Percentiles rank a stretch among this genome's conserved stretches.
Conservation (phyloP, 2,113 vertebrate species). For the Pseudorhombus dupliciocellatus region DNA sequence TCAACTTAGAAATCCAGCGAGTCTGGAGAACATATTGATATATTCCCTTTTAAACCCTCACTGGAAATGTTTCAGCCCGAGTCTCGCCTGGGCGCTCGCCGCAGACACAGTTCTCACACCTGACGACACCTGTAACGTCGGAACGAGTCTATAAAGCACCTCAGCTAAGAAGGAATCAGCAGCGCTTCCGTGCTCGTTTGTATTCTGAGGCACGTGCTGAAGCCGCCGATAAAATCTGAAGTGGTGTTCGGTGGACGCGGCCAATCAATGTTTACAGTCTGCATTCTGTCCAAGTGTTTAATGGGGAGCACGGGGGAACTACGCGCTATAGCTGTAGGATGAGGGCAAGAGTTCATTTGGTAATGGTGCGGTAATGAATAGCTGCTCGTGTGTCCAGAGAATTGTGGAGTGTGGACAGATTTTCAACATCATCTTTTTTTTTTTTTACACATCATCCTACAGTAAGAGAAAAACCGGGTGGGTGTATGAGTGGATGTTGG, state of each 20-base stretch:
- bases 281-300: conserved; percentile 22
- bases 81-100: not conserved
- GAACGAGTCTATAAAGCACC: not conserved
- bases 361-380: not conserved
- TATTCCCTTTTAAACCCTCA: not conserved
- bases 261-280: not conserved
- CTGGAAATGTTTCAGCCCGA: not conserved
- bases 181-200: not conserved
- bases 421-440: not conserved
- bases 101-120: not conserved
- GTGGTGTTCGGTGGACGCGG: not conserved
- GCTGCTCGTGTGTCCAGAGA: not conserved
- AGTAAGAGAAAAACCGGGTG: not conserved
- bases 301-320: conserved; percentile 18
- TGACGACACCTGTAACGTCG: not conserved
- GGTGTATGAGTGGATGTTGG: not conserved
- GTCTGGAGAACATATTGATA: not conserved
- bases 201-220: not conserved
- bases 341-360: conserved; percentile 25
- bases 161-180: not conserved
- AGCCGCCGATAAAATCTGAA: not conserved
- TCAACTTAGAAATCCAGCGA: not conserved
- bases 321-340: conserved; percentile 37
- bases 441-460: not conserved
- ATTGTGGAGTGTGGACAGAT: not conserved